Base-by-base conservation (phyloP, 2,797 vertebrate species). In the Carcharodon carcharias region DNA sequence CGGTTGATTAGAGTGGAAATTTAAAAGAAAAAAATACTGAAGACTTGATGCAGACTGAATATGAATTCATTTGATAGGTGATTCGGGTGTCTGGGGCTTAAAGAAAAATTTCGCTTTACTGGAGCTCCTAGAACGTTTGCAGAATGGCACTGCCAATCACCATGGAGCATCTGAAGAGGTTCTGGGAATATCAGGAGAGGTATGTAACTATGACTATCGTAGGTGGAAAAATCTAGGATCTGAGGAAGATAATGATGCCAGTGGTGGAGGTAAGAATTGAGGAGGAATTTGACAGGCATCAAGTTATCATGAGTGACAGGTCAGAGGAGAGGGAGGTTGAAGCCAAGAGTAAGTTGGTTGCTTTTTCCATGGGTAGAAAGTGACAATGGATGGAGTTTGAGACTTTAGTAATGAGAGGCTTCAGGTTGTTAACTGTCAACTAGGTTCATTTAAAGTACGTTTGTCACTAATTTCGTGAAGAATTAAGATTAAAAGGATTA, bases 81-180 rank as follows among this genome's bases (percentile, higher is more conserved):
- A 99, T 97, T 99, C 99, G 87, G 99, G 99, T 96, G 99, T 99
- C 94, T 99, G 99, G 99, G 99, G 99, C 54, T 97, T 99, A 97
- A 99, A 99, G 97, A 99, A 99, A 97, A 99, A 99, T 97, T 99
- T 99, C 98, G 99, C 99, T 97, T 98, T 99, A 97, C 98, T 99
- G 95, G 99, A 99, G 96, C 98, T 99, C 71, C 96, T 99, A 97
- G 99, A 99, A 97, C 98, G 99, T 91, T 98, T 99, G 89, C 99
- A 99, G 97, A 99, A 99, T 96, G 99, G 99, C 87, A 98, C 99
- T 4, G 97, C 97, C 97, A 98, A 98, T 97, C 99, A 99, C 96
- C 98, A 98, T 11, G 98, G 99, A 23, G 98, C 98, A 96, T 97
- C 98, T 14, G 99, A 99, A 97, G 99, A 99, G 82, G 97, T 97